phyloP scores from a whole-genome alignment of 2,888 invertebrate genomes.

The Pollenia amentaria region DNA sequence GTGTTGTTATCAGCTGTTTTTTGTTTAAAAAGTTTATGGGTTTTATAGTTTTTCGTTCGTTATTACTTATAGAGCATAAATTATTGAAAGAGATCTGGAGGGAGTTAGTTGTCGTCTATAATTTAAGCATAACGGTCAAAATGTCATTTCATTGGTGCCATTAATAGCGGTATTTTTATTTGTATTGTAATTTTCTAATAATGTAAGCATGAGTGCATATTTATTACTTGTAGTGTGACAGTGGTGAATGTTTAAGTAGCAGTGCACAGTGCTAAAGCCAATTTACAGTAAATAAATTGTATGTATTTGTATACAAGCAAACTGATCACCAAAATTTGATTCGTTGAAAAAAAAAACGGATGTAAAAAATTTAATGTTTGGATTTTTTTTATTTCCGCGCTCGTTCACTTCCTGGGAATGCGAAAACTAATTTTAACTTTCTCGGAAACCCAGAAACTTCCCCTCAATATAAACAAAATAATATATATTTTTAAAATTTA shows the following conservation, averaged over 20 bases:
- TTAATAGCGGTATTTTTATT: constrained; percentile 46
- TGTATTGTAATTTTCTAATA: constrained; percentile 10
- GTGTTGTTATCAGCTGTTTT: constrained; percentile 60
- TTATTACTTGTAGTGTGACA: not conserved
- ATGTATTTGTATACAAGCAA: too few species aligned
- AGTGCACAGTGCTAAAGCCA: not conserved
- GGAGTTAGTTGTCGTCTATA: constrained; percentile 45
- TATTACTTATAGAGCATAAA: constrained; percentile 34
- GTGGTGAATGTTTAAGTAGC: not conserved
- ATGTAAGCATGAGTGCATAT: constrained; percentile 29
- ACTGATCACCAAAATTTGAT: too few species aligned
- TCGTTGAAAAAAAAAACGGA: too few species aligned
- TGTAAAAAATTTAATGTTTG: too few species aligned
- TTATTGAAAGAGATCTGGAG: constrained; percentile 14
- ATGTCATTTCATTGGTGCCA: constrained; percentile 55
- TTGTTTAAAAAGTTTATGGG: constrained; percentile 28
- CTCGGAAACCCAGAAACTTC: too few species aligned
- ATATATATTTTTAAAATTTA: too few species aligned
- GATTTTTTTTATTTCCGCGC: too few species aligned
- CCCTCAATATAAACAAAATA: too few species aligned
- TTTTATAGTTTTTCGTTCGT: constrained; percentile 12
- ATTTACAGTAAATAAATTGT: too few species aligned
- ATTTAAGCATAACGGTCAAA: constrained; percentile 71
- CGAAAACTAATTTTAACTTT: too few species aligned
- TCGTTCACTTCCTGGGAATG: too few species aligned